Evolutionary conservation across 2,113 vertebrate species (phyloP).

Genomic region (Psittacara wagleri): DNA sequence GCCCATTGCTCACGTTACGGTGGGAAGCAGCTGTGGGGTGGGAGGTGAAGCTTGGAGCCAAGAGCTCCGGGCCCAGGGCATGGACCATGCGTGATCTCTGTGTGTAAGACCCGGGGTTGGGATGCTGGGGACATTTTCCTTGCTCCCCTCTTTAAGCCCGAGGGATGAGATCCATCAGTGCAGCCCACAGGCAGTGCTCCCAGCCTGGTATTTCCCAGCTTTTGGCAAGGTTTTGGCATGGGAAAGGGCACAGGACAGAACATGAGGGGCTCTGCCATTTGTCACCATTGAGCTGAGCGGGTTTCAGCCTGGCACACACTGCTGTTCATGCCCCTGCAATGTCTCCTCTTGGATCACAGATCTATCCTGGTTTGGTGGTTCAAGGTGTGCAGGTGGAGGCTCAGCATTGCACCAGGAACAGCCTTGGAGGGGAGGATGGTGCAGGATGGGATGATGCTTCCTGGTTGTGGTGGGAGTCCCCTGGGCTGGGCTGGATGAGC

Average conservation of each 20-base stretch:
- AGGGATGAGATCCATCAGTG: neutral
- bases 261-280: neutral
- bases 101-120: neutral
- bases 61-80: neutral
- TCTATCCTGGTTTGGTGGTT: neutral
- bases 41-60: neutral
- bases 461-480: neutral
- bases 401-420: neutral
- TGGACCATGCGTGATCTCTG: fast-evolving
- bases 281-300: neutral
- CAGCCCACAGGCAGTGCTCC: neutral
- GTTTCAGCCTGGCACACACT: neutral
- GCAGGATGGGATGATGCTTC: neutral
- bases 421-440: neutral
- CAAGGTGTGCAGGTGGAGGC: neutral
- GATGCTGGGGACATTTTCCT: neutral
- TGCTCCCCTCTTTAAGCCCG: neutral
- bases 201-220: neutral
- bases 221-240: neutral
- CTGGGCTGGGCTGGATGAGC: neutral
- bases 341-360: neutral
- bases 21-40: neutral
- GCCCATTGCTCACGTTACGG: neutral
- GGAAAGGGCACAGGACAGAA: neutral
- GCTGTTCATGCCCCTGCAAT: too few relatives aligned